Percentiles rank a stretch among this genome's conserved stretches.
phyloP scores from a whole-genome alignment of 2,888 invertebrate genomes.

The Catocala sponsa region DNA sequence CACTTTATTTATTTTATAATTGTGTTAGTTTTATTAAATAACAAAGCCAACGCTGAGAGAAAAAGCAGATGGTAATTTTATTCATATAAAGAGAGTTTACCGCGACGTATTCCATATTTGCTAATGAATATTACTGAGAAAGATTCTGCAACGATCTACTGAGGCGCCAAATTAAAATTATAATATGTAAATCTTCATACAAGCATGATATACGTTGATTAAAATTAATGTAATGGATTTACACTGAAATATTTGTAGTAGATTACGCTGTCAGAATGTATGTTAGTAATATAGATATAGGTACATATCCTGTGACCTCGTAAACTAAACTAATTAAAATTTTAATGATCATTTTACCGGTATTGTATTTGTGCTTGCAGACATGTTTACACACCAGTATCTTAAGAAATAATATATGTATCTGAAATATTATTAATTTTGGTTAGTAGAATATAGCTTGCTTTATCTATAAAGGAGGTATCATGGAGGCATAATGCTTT shows the following conservation, averaged over 20 bases:
- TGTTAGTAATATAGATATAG: no score
- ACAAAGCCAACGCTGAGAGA: conserved; percentile 46
- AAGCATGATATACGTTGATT: conserved; percentile 16
- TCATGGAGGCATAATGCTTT: no score
- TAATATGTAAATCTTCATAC: conserved; percentile 23
- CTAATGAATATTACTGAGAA: conserved; percentile 63
- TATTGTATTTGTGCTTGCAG: no score
- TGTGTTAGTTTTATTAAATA: conserved; percentile 40
- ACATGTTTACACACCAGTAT: no score
- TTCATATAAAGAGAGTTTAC: conserved; percentile 58
- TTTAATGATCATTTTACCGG: no score
- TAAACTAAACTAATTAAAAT: no score
- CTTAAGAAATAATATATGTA: no score
- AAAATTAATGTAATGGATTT: conserved; percentile 14
- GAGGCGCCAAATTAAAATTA: conserved; percentile 46
- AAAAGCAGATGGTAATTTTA: conserved; percentile 69
- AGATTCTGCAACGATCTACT: conserved; percentile 51
- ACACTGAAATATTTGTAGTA: neutral
- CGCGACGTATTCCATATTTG: conserved; percentile 60
- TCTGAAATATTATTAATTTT: no score
- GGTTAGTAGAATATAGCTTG: no score
- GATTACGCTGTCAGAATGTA: conserved; percentile 1
- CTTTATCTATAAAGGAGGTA: no score
- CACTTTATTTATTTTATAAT: conserved; percentile 28
- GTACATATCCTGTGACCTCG: no score